Evolutionary conservation across 2,888 invertebrate species (phyloP), one percentile per base, ranked within the genome.

Genomic region (Galerucella calmariensis): DNA sequence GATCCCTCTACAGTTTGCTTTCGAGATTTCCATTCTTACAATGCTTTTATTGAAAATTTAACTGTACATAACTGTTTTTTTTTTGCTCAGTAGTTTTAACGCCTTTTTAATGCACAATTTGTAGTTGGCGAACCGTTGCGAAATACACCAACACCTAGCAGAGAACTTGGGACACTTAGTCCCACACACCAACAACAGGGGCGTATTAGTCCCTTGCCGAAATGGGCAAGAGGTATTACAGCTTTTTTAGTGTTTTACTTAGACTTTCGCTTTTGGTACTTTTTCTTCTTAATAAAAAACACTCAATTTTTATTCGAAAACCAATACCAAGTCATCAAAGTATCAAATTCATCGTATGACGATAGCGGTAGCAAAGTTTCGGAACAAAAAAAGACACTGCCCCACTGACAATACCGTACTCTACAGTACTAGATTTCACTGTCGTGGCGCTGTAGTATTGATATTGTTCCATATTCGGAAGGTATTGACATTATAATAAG

Each of bases 211-310:
- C 90, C 91, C 69, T 87, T 91, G 81, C 91, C 91, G 72, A 89
- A 89, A 84, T 90, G 90, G 90, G 90, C 90, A 73, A 87, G 90
- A 89, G 90, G 90, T 90, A 90, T 82, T 77, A 78, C 75, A 41
- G 16, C 27, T 24, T 46, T 69, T 12, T 41, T 69, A 56, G 11
- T 69, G 16, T 69, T 14, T 46, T 59, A 6, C 10, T 65, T 65
- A 44, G 62, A 59, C 67, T 67, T 70, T 41, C 20, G 27, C 46
- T 69, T 58, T 61, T n/a, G 16, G 16, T 69, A 14, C 44, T n/a
- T 44, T 46, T 46, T 27, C 5, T 16, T 53, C 56, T 56, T 6
- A n/a, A 41, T 41, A 41, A 41, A 35, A 44, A 16, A 27, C 62
- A 27, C 61, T 69, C 63, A 69, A 63, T 69, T 62, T 69, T 69